Conservation (phyloP, 2,888 invertebrate species). For the Pseudococcus viburni region DNA sequence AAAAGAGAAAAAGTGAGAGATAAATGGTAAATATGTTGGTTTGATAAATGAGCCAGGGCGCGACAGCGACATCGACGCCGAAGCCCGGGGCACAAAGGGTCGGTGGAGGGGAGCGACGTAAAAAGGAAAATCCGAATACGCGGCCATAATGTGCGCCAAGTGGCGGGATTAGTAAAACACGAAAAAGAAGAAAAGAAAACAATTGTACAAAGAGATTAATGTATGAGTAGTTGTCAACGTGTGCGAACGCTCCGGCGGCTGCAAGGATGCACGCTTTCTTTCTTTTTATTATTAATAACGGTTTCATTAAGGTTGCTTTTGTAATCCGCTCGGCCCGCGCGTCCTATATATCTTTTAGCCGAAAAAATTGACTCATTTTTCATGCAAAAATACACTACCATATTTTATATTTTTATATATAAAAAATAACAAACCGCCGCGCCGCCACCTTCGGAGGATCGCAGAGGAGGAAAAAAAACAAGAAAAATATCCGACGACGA, state of each 20-base stretch:
- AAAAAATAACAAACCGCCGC: not conserved
- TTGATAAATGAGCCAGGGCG: constrained; percentile 49
- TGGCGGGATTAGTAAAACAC: constrained; percentile 60
- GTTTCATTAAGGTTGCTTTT: constrained; percentile 64
- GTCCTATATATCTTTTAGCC: not conserved
- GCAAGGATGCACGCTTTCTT: constrained; percentile 58
- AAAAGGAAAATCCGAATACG: not conserved
- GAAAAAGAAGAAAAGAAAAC: constrained; percentile 60
- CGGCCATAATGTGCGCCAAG: constrained; percentile 44
- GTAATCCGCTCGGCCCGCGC: constrained; percentile 29
- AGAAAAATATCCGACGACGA: constrained; percentile 1
- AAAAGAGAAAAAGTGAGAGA: constrained; percentile 39
- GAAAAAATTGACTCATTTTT: constrained; percentile 63
- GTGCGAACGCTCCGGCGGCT: not conserved
- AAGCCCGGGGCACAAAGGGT: not conserved
- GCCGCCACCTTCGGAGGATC: not conserved
- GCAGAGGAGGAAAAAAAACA: not conserved
- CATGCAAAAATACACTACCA: constrained; percentile 53
- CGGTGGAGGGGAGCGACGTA: not conserved
- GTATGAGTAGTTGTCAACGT: constrained; percentile 61
- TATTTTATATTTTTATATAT: constrained; percentile 52
- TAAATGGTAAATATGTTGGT: constrained; percentile 51
- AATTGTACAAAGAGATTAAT: constrained; percentile 59
- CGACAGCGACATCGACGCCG: not conserved
- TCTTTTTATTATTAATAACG: constrained; percentile 60